Base-by-base conservation (phyloP, 2,113 vertebrate genomes). In the Embiotoca jacksoni region DNA sequence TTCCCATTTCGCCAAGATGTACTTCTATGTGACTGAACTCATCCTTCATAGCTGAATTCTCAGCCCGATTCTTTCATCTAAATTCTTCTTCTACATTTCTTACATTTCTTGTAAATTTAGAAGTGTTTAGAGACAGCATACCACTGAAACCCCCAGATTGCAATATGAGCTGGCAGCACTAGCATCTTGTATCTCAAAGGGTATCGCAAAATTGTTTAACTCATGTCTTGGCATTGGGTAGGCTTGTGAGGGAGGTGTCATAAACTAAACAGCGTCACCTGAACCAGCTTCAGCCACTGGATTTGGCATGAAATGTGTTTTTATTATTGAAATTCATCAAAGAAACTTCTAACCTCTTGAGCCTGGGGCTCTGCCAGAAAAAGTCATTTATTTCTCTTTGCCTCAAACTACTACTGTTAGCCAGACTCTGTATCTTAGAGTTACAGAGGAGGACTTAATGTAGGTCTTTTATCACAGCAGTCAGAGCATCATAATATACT, bases 311-410 rank as follows among this genome's bases (percentile, higher is more conserved):
- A 74, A 75, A 78, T 55, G 49, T 59, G 50, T 53, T 72, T 70
- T 79, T 50, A 5, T 80, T 70, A 82, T 55, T 50, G 67, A 36
- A 37, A 56, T 75, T 70, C 58, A 72, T 82, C 80, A 85, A 61
- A 1, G 7, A 53, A 23, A 23, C 23, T 23, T 23, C 23, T 23
- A 23, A 23, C 23, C 23, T 23, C 23, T 23, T 23, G 23, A 54
- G 31, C 68, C 31, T 62, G 14, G 52, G 15, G 66, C 64, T 47
- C 32, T 62, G 72, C 10, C 52, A 58, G 33, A 35, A 36, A 53
- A 35, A 11, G 33, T 16, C 46, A 70, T 65, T 80, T 30, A 57
- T n/a, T 69, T 16, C 7, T 50, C 57, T 76, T 57, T 55, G 57
- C 16, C 11, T 62, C 3, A 75, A 65, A 53, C n/a, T 32, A 36